Conservation (phyloP, 2,797 vertebrate genomes). For the Coregonus suidteri region DNA sequence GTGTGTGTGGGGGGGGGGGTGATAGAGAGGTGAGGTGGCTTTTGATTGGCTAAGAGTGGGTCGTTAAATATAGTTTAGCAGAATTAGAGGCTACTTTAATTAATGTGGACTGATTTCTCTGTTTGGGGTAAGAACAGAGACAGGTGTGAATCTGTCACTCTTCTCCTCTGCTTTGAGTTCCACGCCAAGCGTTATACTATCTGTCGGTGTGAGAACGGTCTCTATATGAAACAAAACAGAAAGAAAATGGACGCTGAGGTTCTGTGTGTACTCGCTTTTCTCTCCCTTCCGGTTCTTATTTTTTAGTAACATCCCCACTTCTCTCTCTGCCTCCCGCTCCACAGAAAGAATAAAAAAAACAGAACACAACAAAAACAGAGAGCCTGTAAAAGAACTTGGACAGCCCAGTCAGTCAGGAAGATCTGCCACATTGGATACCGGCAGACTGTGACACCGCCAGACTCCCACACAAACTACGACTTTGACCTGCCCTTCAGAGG, state of each 20-base stretch:
- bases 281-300: neutral
- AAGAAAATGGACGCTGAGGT: neutral
- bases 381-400: constrained; percentile 41
- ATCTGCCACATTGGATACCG: constrained; percentile 68
- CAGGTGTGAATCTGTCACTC: neutral
- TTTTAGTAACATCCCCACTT: neutral
- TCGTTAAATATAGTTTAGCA: neutral
- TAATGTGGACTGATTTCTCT: neutral
- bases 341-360: constrained; percentile 3
- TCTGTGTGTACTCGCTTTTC: neutral
- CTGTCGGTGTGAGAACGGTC: too few relatives aligned
- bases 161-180: neutral
- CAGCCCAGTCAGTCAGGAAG: constrained; percentile 23
- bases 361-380: constrained; percentile 18
- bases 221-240: neutral
- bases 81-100: neutral
- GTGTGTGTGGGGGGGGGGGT: neutral
- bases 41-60: neutral
- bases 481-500: constrained; percentile 74
- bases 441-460: constrained; percentile 44
- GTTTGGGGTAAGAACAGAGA: neutral
- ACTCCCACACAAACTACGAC: constrained; percentile 43
- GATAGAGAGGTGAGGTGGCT: neutral
- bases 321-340: neutral
- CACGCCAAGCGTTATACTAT: neutral